These are phyloP conservation scores for Tetragonula carbonaria DNA, from an alignment of 2,888 invertebrate genomes.

Conservation along the genomic window DNA sequence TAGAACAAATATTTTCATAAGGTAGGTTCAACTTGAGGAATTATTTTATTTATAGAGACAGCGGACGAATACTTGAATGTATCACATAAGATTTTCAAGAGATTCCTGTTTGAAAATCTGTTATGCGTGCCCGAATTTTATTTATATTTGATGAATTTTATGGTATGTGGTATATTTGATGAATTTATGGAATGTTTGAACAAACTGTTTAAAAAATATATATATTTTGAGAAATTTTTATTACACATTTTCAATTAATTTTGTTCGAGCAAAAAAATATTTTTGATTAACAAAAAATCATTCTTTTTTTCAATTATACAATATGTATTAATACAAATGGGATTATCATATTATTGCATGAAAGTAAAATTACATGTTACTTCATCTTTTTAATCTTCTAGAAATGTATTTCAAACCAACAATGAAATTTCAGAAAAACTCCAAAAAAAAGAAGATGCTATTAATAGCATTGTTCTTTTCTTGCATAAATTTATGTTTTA, in stretches of 20 bases:
- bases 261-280: neutral
- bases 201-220: neutral
- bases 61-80: constrained; percentile 32
- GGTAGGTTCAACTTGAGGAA: neutral
- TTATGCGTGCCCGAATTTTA: neutral
- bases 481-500: constrained; percentile 1
- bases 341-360: neutral
- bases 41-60: constrained; percentile 53
- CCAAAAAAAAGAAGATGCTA: neutral
- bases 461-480: neutral
- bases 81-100: neutral
- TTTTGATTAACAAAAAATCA: too few species aligned
- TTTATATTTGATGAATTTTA: neutral
- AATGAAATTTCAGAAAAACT: neutral
- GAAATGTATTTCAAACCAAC: neutral
- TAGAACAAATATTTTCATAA: constrained; percentile 68
- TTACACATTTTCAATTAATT: neutral
- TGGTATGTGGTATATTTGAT: neutral
- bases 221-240: neutral
- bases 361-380: neutral
- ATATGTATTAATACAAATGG: neutral
- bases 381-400: neutral
- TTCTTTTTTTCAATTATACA: neutral
- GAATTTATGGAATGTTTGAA: neutral
- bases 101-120: neutral